A percentile compares a stretch with the other conserved stretches of the same genome.
Conservation (phyloP, 2,888 invertebrate genomes). For the Thumatha senex region DNA sequence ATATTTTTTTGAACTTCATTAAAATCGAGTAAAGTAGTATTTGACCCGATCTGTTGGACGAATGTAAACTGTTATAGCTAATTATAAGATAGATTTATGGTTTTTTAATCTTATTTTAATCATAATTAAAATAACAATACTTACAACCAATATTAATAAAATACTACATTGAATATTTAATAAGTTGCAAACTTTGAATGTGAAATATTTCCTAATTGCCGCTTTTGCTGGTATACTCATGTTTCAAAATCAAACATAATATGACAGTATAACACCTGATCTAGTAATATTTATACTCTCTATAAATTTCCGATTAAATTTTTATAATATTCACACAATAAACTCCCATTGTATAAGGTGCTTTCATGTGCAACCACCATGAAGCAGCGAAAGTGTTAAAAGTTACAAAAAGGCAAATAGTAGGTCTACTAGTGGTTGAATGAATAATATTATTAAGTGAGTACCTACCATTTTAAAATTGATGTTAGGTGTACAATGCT, state of each 20-base stretch:
- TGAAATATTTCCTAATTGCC: neutral
- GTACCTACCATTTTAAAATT: too few relatives aligned
- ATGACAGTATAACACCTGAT: conserved; percentile 11
- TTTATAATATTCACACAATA: conserved; percentile 11
- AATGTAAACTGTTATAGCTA: conserved; percentile 13
- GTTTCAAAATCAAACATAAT: conserved; percentile 7
- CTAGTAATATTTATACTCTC: conserved; percentile 23
- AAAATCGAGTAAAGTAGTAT: conserved; percentile 65
- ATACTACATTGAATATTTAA: conserved; percentile 49
- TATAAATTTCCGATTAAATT: conserved; percentile 13
- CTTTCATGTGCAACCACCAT: conserved; percentile 43
- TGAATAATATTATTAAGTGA: too few relatives aligned
- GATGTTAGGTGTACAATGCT: too few relatives aligned
- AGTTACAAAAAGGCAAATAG: neutral
- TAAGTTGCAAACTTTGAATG: conserved; percentile 33
- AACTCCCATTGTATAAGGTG: conserved; percentile 20
- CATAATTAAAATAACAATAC: conserved; percentile 34
- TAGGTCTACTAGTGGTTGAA: too few relatives aligned
- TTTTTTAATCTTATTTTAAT: neutral
- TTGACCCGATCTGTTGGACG: conserved; percentile 62
- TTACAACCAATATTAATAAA: conserved; percentile 49
- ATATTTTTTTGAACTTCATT: conserved; percentile 70
- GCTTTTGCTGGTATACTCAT: neutral
- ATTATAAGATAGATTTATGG: neutral
- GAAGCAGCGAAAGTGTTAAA: conserved; percentile 39